Percentiles rank a stretch among this genome's conserved stretches.
phyloP scores from a whole-genome alignment of 2,797 vertebrate genomes.

The Sciurus carolinensis region DNA sequence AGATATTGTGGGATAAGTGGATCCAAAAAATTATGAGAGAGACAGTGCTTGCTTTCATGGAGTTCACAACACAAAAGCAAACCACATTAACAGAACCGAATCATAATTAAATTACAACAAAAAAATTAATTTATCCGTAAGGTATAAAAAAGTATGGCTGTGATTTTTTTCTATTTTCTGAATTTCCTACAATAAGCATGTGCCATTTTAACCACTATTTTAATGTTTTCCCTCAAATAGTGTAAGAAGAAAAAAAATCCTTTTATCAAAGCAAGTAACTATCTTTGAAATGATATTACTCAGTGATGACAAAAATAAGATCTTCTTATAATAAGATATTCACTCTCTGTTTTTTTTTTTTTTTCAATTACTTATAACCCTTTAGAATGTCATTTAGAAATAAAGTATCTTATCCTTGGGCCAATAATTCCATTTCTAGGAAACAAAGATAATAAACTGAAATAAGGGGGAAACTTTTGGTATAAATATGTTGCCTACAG shows the following conservation, averaged over 20 bases:
- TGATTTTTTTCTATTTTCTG: neutral
- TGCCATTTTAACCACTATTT: neutral
- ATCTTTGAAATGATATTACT: neutral
- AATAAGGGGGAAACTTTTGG: conserved; percentile 10
- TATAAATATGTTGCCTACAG: conserved; percentile 17
- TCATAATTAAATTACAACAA: neutral
- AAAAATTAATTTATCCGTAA: conserved; percentile 26
- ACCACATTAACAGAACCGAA: neutral
- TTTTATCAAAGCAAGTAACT: conserved; percentile 28
- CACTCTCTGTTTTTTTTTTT: neutral
- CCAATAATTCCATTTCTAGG: conserved; percentile 34
- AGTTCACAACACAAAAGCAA: neutral
- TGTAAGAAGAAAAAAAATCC: neutral
- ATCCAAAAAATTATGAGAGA: neutral
- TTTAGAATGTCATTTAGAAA: conserved; percentile 33
- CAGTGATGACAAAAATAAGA: neutral
- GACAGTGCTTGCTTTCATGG: neutral
- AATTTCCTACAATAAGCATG: neutral
- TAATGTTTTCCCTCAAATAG: neutral
- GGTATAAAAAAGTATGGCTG: neutral
- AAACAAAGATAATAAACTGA: conserved; percentile 37
- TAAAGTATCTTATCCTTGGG: conserved; percentile 9
- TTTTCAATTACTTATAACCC: neutral
- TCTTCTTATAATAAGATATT: neutral
- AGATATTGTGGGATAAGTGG: neutral